Base-by-base conservation (phyloP, 2,797 vertebrate genomes). In the Tachyglossus aculeatus region DNA sequence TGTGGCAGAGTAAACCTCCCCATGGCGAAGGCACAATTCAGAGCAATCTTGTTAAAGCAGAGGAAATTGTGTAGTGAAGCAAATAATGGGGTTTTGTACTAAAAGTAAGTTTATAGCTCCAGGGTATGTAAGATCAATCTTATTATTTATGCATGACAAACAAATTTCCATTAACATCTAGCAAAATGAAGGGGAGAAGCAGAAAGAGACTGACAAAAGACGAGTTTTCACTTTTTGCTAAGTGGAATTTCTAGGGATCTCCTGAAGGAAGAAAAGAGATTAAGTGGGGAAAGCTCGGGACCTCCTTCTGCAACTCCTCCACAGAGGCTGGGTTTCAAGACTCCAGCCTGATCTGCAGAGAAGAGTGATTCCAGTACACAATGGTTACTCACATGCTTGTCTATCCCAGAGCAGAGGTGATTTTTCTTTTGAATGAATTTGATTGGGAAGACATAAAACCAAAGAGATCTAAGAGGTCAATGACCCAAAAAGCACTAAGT, bases 91-190 rank as follows among this genome's bases (percentile, higher is more conserved):
- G 47, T 24, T 37, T 32, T 16, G 8, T 9, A 32, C 44, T 27
- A 54, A 72, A 68, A 70, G 29, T 16, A 71, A 80, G 62, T 63
- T 41, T 24, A 67, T 55, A 48, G 51, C 77, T 78, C 68, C n/a
- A 66, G 65, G 77, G 32, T 72, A 67, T 52, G 37, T 6, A 48
- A 24, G 22, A 77, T 56, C 47, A 61, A 40, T 60, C 55, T 45
- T 37, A 52, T 78, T 77, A 75, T 69, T 81, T 70, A 77, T 39
- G 70, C 54, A 64, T 4, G 3, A 62, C 54, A 75, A 40, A n/a
- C 32, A 55, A 48, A 45, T 74, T 82, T 78, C 70, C 57, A 78
- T 68, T 65, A 78, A 74, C 60, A 47, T 57, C 37, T 54, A 60
- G 67, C 27, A 53, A 80, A 69, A 66, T 11, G 37, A 24, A 78